Evolutionary conservation across 1,140 invertebrate species (phyloP), one percentile per base, ranked within the genome.

Genomic region (Drosophila dunni): DNA sequence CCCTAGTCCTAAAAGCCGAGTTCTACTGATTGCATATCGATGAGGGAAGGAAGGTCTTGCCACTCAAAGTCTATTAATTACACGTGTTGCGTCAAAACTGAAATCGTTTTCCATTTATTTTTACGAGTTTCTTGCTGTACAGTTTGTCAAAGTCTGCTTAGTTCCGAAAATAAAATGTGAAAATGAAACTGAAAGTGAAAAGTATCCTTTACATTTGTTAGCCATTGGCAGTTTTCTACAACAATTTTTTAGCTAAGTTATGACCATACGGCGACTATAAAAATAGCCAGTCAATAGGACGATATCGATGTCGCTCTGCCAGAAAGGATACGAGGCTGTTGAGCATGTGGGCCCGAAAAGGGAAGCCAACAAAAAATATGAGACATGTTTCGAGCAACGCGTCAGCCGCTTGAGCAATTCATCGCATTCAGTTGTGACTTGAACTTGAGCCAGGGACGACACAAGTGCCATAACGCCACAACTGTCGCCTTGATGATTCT

Each of bases 91-190:
- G 60, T 65, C 68, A 79, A 80, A 56, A 69, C 72, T 83, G 50
- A 80, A 89, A 83, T 89, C 69, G 75, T 53, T 79, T 71, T 78
- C 83, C 65, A 89, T 88, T 88, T 88, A 78, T 78, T 88, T 88
- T 88, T 88, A 88, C 72, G 77, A 46, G 68, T 60, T 65, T 72
- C 62, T 72, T 33, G 48, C 58, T 50, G 33, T 38, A 60, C 72
- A 74, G 71, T 74, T 74, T 68, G 71, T 62, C 71, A 74, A 64
- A 68, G 63, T 45, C 48, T 20, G 4, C 29, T 38, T 46, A 69
- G 38, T 2, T 2, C 17, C 17, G 17, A 20, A 20, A 20, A 20
- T 20, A 20, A 20, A 20, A 20, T 20, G 17, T 20, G 42, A 36
- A n/a, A 29, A 33, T 20, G 40, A 40, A n/a, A 53, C 6, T 10